phyloP scores from a whole-genome alignment of 2,888 invertebrate species.

The Mythimna vitellina region DNA sequence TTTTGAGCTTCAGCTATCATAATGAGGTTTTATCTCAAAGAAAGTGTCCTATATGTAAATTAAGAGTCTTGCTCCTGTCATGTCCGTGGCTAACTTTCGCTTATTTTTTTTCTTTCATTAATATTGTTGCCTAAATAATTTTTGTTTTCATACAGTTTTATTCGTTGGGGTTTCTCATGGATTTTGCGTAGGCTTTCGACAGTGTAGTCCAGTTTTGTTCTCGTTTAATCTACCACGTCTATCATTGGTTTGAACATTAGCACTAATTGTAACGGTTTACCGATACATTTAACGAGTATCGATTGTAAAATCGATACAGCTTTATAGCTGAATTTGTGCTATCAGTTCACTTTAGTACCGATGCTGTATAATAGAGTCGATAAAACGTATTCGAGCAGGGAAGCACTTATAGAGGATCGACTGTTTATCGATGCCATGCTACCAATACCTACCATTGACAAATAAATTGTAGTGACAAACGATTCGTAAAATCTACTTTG shows the following conservation, averaged over 20 bases:
- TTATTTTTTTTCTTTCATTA: constrained; percentile 38
- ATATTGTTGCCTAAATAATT: constrained; percentile 27
- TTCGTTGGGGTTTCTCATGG: background rate
- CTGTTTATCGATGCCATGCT: constrained; percentile 11
- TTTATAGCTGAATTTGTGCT: constrained; percentile 31
- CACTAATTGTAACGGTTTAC: constrained; percentile 44
- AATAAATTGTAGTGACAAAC: constrained; percentile 5
- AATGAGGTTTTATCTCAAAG: constrained; percentile 61
- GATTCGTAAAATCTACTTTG: constrained; percentile 7
- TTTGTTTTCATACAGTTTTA: constrained; percentile 16
- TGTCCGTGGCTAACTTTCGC: constrained; percentile 50
- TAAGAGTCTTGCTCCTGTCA: constrained; percentile 52
- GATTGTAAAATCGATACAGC: constrained; percentile 34
- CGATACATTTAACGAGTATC: constrained; percentile 42
- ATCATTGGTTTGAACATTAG: constrained; percentile 34
- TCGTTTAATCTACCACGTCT: constrained; percentile 3
- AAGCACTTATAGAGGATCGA: constrained; percentile 4
- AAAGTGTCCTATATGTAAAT: constrained; percentile 61
- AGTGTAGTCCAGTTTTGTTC: constrained; percentile 13
- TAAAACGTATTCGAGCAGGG: constrained; percentile 17
- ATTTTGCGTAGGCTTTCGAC: constrained; percentile 33
- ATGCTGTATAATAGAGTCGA: constrained; percentile 29
- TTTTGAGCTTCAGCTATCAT: constrained; percentile 48
- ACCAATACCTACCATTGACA: constrained; percentile 1
- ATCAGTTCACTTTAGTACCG: constrained; percentile 33